phyloP scores from a whole-genome alignment of 1,140 invertebrate species.

The Pygmarrhopalites habei region DNA sequence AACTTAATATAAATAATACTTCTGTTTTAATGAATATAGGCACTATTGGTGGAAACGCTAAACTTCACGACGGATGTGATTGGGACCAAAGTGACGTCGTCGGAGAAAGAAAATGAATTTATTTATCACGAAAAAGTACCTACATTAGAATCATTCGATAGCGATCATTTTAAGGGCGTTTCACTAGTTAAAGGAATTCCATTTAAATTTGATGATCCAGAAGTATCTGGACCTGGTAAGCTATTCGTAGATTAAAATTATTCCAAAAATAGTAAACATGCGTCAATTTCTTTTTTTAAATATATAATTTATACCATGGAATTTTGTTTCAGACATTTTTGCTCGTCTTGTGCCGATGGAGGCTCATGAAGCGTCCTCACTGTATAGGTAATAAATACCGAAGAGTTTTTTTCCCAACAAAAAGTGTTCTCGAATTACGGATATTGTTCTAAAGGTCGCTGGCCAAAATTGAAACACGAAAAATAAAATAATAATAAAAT shows the following conservation, averaged over 20 bases:
- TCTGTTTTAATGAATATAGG: too few relatives aligned
- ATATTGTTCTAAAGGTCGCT: too few relatives aligned
- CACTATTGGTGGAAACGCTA: slow-evolving; percentile 67
- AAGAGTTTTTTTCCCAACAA: too few relatives aligned
- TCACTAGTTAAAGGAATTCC: slow-evolving; percentile 86
- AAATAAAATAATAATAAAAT: too few relatives aligned
- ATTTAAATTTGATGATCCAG: slow-evolving; percentile 81
- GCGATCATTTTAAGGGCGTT: slow-evolving; percentile 78
- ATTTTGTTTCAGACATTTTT: slow-evolving; percentile 92
- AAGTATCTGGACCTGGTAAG: slow-evolving; percentile 77
- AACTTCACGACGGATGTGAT: slow-evolving; percentile 81
- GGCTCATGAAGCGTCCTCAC: slow-evolving; percentile 86
- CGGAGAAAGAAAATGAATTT: slow-evolving; percentile 97
- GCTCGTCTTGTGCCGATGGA: slow-evolving; percentile 85
- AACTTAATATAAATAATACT: too few relatives aligned
- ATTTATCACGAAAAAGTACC: slow-evolving; percentile 96
- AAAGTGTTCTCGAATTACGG: too few relatives aligned
- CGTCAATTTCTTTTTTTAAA: too few relatives aligned
- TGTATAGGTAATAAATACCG: slow-evolving; percentile 43
- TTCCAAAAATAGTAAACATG: too few relatives aligned
- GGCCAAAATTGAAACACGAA: too few relatives aligned
- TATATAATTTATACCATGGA: too few relatives aligned
- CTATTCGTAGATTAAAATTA: too few relatives aligned
- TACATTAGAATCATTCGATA: slow-evolving; percentile 63
- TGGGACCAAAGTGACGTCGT: slow-evolving; percentile 78